phyloP scores from a whole-genome alignment of 2,113 vertebrate species.

The Felis chaus region DNA sequence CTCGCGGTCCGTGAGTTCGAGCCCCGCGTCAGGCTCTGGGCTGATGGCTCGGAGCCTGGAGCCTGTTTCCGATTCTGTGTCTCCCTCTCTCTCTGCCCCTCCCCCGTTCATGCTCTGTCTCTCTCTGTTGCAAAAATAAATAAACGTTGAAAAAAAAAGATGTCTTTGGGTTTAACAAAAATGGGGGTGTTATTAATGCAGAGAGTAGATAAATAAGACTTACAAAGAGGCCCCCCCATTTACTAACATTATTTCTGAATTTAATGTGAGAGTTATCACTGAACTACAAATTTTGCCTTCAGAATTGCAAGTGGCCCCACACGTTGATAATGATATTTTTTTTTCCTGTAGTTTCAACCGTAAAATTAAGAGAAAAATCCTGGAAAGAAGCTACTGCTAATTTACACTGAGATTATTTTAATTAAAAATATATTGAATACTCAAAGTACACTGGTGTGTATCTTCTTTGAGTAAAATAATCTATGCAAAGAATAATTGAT shows the following conservation, averaged over 20 bases:
- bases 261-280: neutral
- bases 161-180: neutral
- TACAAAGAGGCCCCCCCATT: neutral
- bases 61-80: too few species aligned
- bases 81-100: too few species aligned
- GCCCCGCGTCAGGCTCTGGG: too few species aligned
- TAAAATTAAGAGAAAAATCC: neutral
- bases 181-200: neutral
- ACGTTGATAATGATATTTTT: neutral
- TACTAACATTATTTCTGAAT: neutral
- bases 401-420: neutral
- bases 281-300: neutral
- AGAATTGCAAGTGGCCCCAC: neutral
- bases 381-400: neutral
- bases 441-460: neutral
- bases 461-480: neutral
- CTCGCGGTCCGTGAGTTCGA: too few species aligned
- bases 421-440: neutral
- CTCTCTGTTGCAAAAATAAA: too few species aligned
- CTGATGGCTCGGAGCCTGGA: too few species aligned
- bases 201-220: neutral
- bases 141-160: too few species aligned
- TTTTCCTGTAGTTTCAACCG: neutral
- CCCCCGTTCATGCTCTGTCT: too few species aligned
- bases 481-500: neutral